These are phyloP conservation scores for Mastomys natalensis DNA, from an alignment of 2,113 vertebrate genomes.

Conservation along the genomic window DNA sequence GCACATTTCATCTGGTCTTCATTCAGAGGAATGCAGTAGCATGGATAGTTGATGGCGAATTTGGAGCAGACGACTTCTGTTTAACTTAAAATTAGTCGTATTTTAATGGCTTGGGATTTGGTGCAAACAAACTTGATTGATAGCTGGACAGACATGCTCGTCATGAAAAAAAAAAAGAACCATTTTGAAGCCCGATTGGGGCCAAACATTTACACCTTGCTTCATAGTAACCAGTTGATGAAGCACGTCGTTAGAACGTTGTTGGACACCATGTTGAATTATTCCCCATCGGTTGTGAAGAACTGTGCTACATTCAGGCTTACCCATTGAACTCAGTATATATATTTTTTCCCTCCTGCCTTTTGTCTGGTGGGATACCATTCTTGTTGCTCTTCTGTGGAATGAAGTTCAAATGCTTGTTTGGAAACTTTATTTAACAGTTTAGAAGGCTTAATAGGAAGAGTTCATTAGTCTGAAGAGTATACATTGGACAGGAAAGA, in stretches of 20 bases:
- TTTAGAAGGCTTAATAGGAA: constrained; percentile 95
- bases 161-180: constrained; percentile 91
- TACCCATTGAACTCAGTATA: constrained; percentile 92
- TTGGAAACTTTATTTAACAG: constrained; percentile 97
- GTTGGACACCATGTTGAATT: constrained; percentile 91
- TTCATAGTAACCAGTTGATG: constrained; percentile 93
- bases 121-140: constrained; percentile 92
- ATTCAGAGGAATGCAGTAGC: constrained; percentile 94
- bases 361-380: constrained; percentile 91
- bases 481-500: constrained; percentile 92
- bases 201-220: constrained; percentile 93
- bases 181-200: constrained; percentile 91
- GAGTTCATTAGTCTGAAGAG: constrained; percentile 95
- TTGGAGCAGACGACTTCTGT: constrained; percentile 92
- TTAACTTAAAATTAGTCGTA: constrained; percentile 93
- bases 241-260: constrained; percentile 92
- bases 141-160: constrained; percentile 93
- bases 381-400: constrained; percentile 93
- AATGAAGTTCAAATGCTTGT: constrained; percentile 94
- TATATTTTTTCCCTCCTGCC: constrained; percentile 90
- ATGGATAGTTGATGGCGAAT: constrained; percentile 99
- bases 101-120: constrained; percentile 93
- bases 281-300: constrained; percentile 92
- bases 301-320: constrained; percentile 93
- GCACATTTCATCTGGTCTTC: constrained; percentile 78